phyloP scores from a whole-genome alignment of 2,888 invertebrate species.

The Phymatocera aterrima region DNA sequence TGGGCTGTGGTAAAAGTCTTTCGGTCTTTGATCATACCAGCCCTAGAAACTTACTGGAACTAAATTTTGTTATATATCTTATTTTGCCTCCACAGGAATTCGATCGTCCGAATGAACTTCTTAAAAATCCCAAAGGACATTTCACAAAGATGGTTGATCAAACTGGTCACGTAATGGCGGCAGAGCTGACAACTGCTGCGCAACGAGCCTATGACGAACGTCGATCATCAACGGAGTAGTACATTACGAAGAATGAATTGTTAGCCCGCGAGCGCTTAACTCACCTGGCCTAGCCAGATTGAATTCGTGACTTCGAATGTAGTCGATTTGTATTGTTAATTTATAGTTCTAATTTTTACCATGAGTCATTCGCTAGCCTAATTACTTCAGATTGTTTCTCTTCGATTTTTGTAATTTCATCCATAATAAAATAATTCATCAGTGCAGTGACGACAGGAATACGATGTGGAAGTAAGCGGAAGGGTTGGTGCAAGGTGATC shows the following conservation, averaged over 20 bases:
- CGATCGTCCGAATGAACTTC: slow-evolving; percentile 82
- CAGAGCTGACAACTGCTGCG: slow-evolving; percentile 26
- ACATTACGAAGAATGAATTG: neutral
- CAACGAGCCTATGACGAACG: neutral
- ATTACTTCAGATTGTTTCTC: neutral
- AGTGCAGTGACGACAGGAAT: too few relatives aligned
- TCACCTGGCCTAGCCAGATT: neutral
- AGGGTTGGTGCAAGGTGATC: neutral
- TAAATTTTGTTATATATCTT: slow-evolving; percentile 62
- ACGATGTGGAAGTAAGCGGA: neutral
- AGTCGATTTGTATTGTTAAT: too few relatives aligned
- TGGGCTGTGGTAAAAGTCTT: slow-evolving; percentile 76
- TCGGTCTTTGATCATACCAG: too few relatives aligned
- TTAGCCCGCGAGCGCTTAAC: neutral
- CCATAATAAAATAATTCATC: too few relatives aligned
- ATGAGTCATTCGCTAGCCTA: neutral
- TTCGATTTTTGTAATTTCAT: too few relatives aligned
- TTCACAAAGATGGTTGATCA: slow-evolving; percentile 84
- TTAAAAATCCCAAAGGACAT: slow-evolving; percentile 78
- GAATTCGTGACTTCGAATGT: too few relatives aligned
- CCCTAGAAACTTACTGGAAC: too few relatives aligned
- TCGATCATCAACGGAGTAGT: neutral
- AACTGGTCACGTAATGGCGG: slow-evolving; percentile 79
- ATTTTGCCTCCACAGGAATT: slow-evolving; percentile 77
- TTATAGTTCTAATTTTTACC: neutral